Conservation (phyloP, 2,797 vertebrate genomes). For the Oreochromis grahami region DNA sequence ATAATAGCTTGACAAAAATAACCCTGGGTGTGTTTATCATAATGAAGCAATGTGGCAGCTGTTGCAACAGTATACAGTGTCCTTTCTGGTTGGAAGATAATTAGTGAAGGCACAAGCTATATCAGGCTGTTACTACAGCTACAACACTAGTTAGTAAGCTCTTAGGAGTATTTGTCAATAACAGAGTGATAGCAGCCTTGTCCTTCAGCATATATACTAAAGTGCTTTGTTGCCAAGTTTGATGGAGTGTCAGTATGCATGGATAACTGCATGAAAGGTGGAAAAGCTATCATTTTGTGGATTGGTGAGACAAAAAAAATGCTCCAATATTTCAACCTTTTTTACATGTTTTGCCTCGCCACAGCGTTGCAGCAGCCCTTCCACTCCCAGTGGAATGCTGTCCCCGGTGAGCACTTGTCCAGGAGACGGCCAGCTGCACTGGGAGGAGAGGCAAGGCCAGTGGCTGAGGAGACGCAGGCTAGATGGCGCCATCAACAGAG, state of each 20-base stretch:
- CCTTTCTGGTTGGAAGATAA: background rate
- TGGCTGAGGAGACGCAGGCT: conserved; percentile 93
- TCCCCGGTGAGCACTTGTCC: conserved; percentile 82
- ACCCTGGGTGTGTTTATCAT: background rate
- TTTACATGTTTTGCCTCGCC: conserved; percentile 10
- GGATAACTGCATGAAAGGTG: conserved; percentile 2
- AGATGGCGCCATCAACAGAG: conserved; percentile 96
- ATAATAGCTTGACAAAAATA: background rate
- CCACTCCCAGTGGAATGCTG: conserved; percentile 87
- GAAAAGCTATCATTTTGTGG: background rate
- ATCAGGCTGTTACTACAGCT: background rate
- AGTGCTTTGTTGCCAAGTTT: background rate
- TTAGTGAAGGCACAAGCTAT: background rate
- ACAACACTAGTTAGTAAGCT: background rate
- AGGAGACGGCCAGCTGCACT: conserved; percentile 74
- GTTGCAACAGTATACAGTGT: background rate
- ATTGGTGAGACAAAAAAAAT: background rate
- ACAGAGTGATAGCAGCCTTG: background rate
- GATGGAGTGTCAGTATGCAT: conserved; percentile 12
- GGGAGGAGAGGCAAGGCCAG: conserved; percentile 93
- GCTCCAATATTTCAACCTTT: background rate
- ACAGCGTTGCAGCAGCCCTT: conserved; percentile 90
- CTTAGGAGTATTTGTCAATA: background rate
- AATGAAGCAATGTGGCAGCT: background rate
- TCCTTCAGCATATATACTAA: background rate